These are phyloP conservation scores for Papilio gigon DNA, from an alignment of 2,888 invertebrate species.

Conservation along the genomic window DNA sequence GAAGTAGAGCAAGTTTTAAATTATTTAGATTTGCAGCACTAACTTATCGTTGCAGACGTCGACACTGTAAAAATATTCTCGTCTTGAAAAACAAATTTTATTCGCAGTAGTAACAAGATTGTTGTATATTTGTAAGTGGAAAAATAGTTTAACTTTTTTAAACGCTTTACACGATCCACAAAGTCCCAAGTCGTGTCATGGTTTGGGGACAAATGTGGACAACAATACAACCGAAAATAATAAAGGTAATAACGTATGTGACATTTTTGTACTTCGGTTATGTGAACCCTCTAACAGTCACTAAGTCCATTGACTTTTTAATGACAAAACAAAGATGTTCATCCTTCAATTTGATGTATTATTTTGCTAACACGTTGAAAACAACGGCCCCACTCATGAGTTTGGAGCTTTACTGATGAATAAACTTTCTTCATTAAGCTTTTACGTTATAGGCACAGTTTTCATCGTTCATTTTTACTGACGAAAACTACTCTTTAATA, in stretches of 20 bases:
- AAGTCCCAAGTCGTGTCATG: neutral
- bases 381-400: conserved; percentile 7
- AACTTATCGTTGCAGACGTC: conserved; percentile 14
- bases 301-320: too few relatives aligned
- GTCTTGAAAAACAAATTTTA: conserved; percentile 11
- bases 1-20: conserved; percentile 18
- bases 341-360: neutral
- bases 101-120: conserved; percentile 1
- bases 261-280: too few relatives aligned
- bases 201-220: too few relatives aligned
- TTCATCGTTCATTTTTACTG: neutral
- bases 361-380: neutral
- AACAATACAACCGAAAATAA: too few relatives aligned
- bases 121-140: neutral
- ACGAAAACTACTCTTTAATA: neutral
- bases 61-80: conserved; percentile 9
- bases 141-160: neutral
- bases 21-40: conserved; percentile 16
- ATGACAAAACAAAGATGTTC: neutral
- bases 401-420: conserved; percentile 14
- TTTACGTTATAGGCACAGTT: neutral
- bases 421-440: conserved; percentile 10
- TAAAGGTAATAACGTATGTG: too few relatives aligned
- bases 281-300: too few relatives aligned
- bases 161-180: neutral